Percentiles rank a stretch among this genome's conserved stretches.
phyloP scores from a whole-genome alignment of 2,888 invertebrate species.

The Drosophila suboccidentalis region DNA sequence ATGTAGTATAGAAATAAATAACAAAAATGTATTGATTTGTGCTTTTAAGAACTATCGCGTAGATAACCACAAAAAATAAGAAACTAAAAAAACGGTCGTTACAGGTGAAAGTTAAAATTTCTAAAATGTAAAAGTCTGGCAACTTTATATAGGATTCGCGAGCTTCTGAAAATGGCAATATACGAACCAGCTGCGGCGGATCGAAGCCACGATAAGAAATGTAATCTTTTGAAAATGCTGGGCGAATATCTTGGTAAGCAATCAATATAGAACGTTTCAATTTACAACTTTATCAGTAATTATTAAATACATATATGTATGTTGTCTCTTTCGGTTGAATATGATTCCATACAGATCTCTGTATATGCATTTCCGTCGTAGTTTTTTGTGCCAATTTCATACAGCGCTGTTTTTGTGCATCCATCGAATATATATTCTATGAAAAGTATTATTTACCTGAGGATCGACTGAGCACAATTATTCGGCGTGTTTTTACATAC shows the following conservation, averaged over 20 bases:
- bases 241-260: slow-evolving; percentile 47
- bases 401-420: slow-evolving; percentile 45
- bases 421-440: slow-evolving; percentile 53
- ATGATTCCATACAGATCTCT: slow-evolving; percentile 47
- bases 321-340: neutral
- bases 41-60: neutral
- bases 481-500: slow-evolving; percentile 50
- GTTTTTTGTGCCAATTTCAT: slow-evolving; percentile 60
- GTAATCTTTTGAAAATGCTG: slow-evolving; percentile 41
- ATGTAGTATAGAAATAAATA: no score
- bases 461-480: slow-evolving; percentile 52
- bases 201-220: slow-evolving; percentile 12
- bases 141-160: neutral
- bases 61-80: no score
- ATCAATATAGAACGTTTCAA: neutral
- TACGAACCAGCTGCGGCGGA: neutral
- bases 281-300: neutral
- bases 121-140: neutral
- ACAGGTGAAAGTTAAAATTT: no score
- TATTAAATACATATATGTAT: neutral
- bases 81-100: no score
- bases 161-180: slow-evolving; percentile 35
- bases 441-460: slow-evolving; percentile 63
- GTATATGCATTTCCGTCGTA: slow-evolving; percentile 41
- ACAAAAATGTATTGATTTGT: neutral